phyloP scores from a whole-genome alignment of 2,113 vertebrate genomes.

The Probosciger aterrimus region DNA sequence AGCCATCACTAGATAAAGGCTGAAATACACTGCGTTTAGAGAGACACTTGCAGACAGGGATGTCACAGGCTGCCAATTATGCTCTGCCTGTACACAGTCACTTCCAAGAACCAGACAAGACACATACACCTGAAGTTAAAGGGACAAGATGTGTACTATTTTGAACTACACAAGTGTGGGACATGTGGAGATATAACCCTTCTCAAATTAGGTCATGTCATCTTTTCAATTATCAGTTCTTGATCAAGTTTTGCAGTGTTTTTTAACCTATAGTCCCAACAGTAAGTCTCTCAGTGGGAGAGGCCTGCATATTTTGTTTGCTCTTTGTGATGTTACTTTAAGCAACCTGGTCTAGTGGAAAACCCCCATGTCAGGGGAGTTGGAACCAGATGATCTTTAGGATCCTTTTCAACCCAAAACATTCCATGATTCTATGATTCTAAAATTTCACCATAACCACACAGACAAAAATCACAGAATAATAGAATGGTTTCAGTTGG shows the following conservation, averaged over 20 bases:
- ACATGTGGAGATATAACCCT: not conserved
- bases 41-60: constrained; percentile 76
- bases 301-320: not conserved
- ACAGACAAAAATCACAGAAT: not conserved
- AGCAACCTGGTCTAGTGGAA: not conserved
- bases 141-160: constrained; percentile 54
- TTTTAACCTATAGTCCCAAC: not conserved
- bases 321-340: not conserved
- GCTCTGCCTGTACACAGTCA: constrained; percentile 72
- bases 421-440: not conserved
- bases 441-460: not conserved
- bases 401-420: not conserved
- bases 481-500: not conserved
- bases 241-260: constrained; percentile 20
- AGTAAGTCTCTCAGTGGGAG: not conserved
- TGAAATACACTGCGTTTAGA: constrained; percentile 75
- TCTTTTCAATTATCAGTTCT: constrained; percentile 59
- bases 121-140: constrained; percentile 68
- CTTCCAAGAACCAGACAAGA: constrained; percentile 67
- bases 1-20: constrained; percentile 80
- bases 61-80: constrained; percentile 83
- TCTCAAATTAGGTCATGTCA: constrained; percentile 36
- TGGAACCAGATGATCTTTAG: not conserved
- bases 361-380: not conserved
- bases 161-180: constrained; percentile 31